These are phyloP conservation scores for Pristionchus pacificus DNA, from an alignment of 1,140 invertebrate species.

Conservation along the genomic window DNA sequence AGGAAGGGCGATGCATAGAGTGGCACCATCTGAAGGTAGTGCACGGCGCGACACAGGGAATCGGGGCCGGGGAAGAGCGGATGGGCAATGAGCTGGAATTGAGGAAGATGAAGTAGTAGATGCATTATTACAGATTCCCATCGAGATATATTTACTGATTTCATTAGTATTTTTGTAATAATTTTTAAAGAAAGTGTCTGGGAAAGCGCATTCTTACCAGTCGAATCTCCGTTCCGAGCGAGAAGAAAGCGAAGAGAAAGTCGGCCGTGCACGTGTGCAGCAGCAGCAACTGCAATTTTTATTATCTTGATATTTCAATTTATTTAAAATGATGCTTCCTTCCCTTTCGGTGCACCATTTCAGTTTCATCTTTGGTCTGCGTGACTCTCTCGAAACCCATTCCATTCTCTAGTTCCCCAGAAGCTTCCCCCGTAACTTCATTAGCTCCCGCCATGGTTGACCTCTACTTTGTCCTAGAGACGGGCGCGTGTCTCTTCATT, in stretches of 20 bases:
- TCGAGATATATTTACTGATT: not conserved
- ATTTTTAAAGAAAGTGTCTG: not conserved
- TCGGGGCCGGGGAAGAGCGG: slow-evolving; percentile 56
- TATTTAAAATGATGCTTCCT: no score
- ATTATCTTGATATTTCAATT: no score
- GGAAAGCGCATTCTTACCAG: slow-evolving; percentile 11
- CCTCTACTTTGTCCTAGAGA: no score
- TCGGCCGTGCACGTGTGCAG: slow-evolving; percentile 61
- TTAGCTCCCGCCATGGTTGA: no score
- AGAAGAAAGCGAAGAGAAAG: slow-evolving; percentile 60
- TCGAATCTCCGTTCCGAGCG: slow-evolving; percentile 59
- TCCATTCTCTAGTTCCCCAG: no score
- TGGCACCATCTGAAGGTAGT: slow-evolving; percentile 58
- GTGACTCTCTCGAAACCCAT: no score
- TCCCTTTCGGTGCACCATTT: no score
- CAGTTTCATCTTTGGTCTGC: no score
- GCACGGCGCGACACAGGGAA: slow-evolving; percentile 57
- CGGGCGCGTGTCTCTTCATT: no score
- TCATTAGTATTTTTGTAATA: not conserved
- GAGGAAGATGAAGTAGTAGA: no score
- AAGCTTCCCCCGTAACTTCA: no score
- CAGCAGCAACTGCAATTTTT: slow-evolving; percentile 43
- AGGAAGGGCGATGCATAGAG: slow-evolving; percentile 50
- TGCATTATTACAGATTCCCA: slow-evolving; percentile 2
- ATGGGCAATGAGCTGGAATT: slow-evolving; percentile 43